Evolutionary conservation across 2,113 vertebrate species (phyloP).

Genomic region (Sylvilagus bachmani): DNA sequence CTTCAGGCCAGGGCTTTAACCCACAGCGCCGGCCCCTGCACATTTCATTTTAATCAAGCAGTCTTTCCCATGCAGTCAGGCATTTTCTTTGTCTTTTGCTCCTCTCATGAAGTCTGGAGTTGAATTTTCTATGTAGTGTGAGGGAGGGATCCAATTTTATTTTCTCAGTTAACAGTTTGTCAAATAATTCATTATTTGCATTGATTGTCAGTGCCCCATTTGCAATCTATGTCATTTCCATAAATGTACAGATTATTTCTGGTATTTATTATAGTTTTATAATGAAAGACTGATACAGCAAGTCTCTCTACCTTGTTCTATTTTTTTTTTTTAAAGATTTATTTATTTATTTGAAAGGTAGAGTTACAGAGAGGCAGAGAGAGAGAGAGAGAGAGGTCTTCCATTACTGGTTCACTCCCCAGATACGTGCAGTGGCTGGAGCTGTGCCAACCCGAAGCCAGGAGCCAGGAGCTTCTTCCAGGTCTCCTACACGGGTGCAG

Average conservation of each 20-base stretch:
- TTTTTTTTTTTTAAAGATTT: background rate
- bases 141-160: background rate
- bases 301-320: background rate
- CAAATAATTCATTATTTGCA: background rate
- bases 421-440: too few species aligned
- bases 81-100: background rate
- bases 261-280: background rate
- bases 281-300: background rate
- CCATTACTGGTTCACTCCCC: too few species aligned
- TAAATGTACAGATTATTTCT: too few species aligned
- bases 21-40: background rate
- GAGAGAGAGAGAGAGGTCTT: too few species aligned
- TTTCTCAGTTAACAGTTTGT: background rate
- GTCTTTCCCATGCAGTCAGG: background rate
- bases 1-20: too few species aligned
- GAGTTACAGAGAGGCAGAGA: too few species aligned
- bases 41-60: background rate
- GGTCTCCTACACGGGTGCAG: too few species aligned
- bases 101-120: background rate
- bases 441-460: too few species aligned
- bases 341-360: too few species aligned
- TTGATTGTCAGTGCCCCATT: background rate
- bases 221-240: background rate
- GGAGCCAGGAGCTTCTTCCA: too few species aligned
- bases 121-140: background rate